Evolutionary conservation across 2,113 vertebrate species (phyloP), one percentile per base, ranked within the genome.

Genomic region (Salvelinus sp.): DNA sequence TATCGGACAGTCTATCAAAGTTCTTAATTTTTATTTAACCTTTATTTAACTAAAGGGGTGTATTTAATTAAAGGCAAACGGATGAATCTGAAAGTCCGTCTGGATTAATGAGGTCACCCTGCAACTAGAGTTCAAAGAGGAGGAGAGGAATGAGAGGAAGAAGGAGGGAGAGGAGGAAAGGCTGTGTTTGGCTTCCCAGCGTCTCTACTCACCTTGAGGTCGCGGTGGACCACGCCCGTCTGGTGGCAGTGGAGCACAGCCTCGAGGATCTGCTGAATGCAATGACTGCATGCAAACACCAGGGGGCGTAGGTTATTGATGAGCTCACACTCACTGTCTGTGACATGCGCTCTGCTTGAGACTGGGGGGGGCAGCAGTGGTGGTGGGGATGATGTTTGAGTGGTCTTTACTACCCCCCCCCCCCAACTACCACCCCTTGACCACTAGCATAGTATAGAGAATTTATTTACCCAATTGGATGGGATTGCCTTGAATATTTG

Each of bases 231-330:
- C 89, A 98, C 95, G 74, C 96, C 96, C 96, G 96, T 96, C 96
- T 98, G 97, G 95, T 98, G 97, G 93, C 97, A 98, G 93, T 98
- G 97, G 27, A 98, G 97, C 92, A 96, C 97, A 74, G 97, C 96
- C 93, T 98, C 97, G 92, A 98, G 95, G 95, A 96, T 98, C 96
- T 97, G 97, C 95, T 98, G 97, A 95, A 97, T 98, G 96, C 97
- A 98, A 95, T 97, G 96, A 95, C 96, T 97, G 96, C 95, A 96
- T 96, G 96, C 96, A 97, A 96, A 99, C 95, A 97, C 94, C 97
- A 94, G 95, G 95, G 92, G 95, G 95, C 85, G 92, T 86, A 92
- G 86, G 94, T 97, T 96, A 97, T 95, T 97, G 91, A 94, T 12
- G 87, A 92, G 95, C 94, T 88, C 84, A 88, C 90, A 88, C 92